Base-by-base conservation (phyloP, 1,140 invertebrate genomes). In the Thaumetopoea pityocampa region DNA sequence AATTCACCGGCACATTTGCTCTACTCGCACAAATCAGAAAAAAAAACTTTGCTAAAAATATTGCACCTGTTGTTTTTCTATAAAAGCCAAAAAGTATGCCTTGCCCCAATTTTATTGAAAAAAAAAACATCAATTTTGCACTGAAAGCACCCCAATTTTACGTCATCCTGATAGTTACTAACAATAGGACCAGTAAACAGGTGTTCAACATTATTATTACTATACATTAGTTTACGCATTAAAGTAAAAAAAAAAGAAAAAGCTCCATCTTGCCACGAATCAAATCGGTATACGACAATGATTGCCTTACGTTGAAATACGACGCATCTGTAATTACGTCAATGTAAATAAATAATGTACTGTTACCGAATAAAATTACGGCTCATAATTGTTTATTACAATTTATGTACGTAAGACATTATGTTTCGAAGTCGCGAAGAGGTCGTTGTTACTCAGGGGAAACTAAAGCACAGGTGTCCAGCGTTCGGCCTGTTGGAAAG, bases 391-490 rank as follows among this genome's bases (percentile, higher is more conserved):
- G 26, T 12, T 30, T 49, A 43, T 15, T 14, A 4, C 8, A 14
- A 30, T 14, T 41, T 19, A 32, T 37, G 26, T n/a, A 45, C 30
- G 51, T 81, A 69, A 29, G 67, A 34, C 62, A 10, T 77, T 77
- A 60, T 40, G 45, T 35, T 33, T 41, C 51, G 52, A 27, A 43
- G 29, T 20, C 12, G 18, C 16, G 43, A 62, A 79, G 80, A 84
- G 80, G 80, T 84, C 80, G 80, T 81, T 84, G 78, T 69, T 79
- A 84, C 80, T 81, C 67, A 65, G 72, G 72, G 80, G 78, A 84
- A 80, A 81, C 76, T 84, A 76, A 84, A 80, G 80, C 80, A 84
- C 80, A 84, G 80, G 80, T 84, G 80, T 82, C 78, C 80, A 82
- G 67, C 80, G 80, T 71, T 84, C 78, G 67, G 71, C 51, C 60